Base-by-base conservation (phyloP, 2,888 invertebrate species). In the Drosophila anceps region DNA sequence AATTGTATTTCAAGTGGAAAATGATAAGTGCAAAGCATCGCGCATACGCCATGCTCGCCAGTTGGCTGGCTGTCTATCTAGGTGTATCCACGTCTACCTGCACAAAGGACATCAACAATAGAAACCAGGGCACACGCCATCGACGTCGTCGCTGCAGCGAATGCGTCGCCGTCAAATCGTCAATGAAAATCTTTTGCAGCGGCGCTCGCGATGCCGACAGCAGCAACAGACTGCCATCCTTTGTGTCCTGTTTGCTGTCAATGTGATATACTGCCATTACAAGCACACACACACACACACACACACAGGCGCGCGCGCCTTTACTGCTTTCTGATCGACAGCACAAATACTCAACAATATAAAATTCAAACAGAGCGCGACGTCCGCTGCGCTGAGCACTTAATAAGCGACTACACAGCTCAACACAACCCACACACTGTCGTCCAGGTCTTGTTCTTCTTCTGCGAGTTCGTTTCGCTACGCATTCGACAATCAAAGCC, bases 61-160 rank as follows among this genome's bases (percentile, higher is more conserved):
- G 5, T 6, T n/a, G 29, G n/a, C 48, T 31, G 37, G 3, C 37
- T 27, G 35, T n/a, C 53, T 37, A 9, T 37, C 31, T 13, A 29
- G 2, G 31, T 18, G 33, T 2, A 43, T 13, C n/a, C 29, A 46
- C 5, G 12, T 50, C 27, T 74, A 91, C 91, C 92, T 91, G 91
- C 43, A 90, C 54, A 73, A 85, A 69, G 61, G 83, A 80, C 80
- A 90, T 91, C 68, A 77, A 62, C 48, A 90, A 68, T 50, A 91
- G 82, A 60, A 91, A 91, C 90, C 90, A 91, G 62, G 91, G 91
- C 61, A 91, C 76, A 58, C 82, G 85, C 88, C 91, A 84, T 12
- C 68, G 51, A 2, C 74, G 71, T 68, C 72, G 81, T 5, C 64
- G 69, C 24, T 80, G 65, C 54, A 13, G 27, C 35, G 53, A 50